These are phyloP conservation scores for Drosophila testacea DNA, from an alignment of 2,888 invertebrate species.

Conservation along the genomic window DNA sequence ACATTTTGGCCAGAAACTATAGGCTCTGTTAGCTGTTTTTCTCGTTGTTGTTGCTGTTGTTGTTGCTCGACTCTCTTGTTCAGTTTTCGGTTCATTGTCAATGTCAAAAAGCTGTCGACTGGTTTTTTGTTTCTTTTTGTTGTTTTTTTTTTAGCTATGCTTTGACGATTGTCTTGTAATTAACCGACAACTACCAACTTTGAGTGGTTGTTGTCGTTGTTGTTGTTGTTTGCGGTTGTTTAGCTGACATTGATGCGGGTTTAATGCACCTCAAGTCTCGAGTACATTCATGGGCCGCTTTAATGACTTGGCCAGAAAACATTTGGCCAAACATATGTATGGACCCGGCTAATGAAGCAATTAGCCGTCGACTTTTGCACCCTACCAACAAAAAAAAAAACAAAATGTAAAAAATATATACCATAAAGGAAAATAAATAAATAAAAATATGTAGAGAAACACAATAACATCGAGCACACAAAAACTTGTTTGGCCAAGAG, in stretches of 20 bases:
- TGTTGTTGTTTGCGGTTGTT: constrained; percentile 38
- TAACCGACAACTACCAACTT: constrained; percentile 59
- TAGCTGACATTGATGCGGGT: constrained; percentile 76
- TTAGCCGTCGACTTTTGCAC: constrained; percentile 69
- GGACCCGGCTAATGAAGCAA: constrained; percentile 72
- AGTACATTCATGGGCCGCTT: constrained; percentile 3
- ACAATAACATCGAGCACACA: constrained; percentile 21
- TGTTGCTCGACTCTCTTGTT: constrained; percentile 26
- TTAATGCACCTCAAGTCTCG: constrained; percentile 65
- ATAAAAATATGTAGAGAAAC: constrained; percentile 23
- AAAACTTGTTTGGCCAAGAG: constrained; percentile 61
- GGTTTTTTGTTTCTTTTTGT: constrained; percentile 49
- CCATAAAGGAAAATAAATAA: constrained; percentile 31
- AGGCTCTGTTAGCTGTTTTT: constrained; percentile 11
- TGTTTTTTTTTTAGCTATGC: constrained; percentile 44
- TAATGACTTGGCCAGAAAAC: constrained; percentile 51
- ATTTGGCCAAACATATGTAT: constrained; percentile 32
- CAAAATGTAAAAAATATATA: constrained; percentile 23
- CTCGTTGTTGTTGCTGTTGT: constrained; percentile 12
- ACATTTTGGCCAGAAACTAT: constrained; percentile 54
- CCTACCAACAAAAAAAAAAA: constrained; percentile 14
- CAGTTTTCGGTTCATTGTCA: constrained; percentile 69
- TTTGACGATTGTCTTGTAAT: constrained; percentile 71
- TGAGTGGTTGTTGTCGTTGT: constrained; percentile 25
- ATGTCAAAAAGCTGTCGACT: constrained; percentile 71